A percentile compares a stretch with the other conserved stretches of the same genome.
Conservation (phyloP, 64 coral and sea anemone species). For the Acropora yongei region DNA sequence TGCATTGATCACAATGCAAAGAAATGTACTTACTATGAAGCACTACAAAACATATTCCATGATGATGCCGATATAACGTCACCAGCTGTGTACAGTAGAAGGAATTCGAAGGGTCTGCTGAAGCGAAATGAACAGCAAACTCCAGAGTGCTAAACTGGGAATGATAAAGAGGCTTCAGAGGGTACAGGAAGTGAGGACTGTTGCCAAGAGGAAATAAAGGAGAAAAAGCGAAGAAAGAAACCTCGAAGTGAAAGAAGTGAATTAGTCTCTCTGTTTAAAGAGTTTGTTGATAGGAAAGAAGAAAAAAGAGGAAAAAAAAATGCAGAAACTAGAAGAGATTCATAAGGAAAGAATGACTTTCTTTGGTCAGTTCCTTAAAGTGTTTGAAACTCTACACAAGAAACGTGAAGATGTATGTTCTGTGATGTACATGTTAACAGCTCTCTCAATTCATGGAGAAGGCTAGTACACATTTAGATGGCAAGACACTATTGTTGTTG, state of each 20-base stretch:
- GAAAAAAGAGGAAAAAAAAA: constrained; percentile 45
- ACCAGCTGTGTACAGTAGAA: constrained; percentile 15
- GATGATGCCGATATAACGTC: not conserved
- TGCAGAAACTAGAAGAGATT: constrained; percentile 54
- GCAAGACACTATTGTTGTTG: not conserved
- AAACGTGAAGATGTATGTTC: constrained; percentile 6
- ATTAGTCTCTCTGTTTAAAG: constrained; percentile 66
- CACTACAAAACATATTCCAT: constrained; percentile 1
- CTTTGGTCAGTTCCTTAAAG: constrained; percentile 57
- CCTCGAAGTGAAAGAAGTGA: constrained; percentile 61
- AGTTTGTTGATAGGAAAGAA: constrained; percentile 61
- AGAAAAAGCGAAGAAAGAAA: constrained; percentile 59
- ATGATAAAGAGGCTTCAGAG: too few species aligned
- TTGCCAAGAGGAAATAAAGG: constrained; percentile 37
- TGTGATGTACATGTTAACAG: constrained; percentile 31
- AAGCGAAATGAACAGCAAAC: constrained; percentile 22
- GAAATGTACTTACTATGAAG: constrained; percentile 12
- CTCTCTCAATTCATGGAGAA: constrained; percentile 29
- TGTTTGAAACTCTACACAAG: constrained; percentile 69
- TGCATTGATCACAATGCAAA: constrained; percentile 64
- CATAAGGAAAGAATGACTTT: constrained; percentile 49
- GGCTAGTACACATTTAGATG: not conserved
- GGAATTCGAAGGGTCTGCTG: not conserved
- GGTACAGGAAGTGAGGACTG: too few species aligned
- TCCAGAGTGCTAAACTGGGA: not conserved